Evolutionary conservation across 1,140 invertebrate genomes (phyloP).

Genomic region (Muscidifurax raptorellus): DNA sequence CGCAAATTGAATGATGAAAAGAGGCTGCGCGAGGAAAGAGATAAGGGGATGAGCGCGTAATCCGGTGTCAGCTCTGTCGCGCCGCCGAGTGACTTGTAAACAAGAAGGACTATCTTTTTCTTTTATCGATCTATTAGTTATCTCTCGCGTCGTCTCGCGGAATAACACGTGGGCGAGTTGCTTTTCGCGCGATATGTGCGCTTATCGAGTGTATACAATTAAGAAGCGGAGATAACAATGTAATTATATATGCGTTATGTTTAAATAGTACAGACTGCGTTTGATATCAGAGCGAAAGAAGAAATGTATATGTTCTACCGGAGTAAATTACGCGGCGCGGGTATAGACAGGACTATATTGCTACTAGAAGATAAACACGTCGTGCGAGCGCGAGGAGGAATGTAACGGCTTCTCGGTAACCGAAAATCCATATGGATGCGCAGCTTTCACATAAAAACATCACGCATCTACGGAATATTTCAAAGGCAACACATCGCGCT

Average conservation of each 20-base stretch:
- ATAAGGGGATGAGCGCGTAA: constrained; percentile 56
- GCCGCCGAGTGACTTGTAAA: neutral
- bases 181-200: neutral
- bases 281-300: no score
- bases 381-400: neutral
- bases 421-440: constrained; percentile 37
- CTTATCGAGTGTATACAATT: neutral
- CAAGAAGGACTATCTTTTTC: neutral
- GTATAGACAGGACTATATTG: neutral
- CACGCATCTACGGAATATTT: neutral
- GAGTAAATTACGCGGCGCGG: neutral
- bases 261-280: no score
- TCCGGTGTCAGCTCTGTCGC: constrained; percentile 34
- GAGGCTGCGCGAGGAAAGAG: constrained; percentile 34
- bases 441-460: constrained; percentile 39
- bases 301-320: neutral
- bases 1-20: constrained; percentile 12
- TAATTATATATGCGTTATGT: no score
- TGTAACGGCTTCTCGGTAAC: constrained; percentile 29
- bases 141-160: neutral
- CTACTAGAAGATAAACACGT: neutral
- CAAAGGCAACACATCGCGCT: neutral
- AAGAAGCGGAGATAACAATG: neutral
- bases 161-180: neutral
- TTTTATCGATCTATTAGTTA: neutral